phyloP scores from a whole-genome alignment of 2,888 invertebrate species.

The Diachrysia chrysitis region DNA sequence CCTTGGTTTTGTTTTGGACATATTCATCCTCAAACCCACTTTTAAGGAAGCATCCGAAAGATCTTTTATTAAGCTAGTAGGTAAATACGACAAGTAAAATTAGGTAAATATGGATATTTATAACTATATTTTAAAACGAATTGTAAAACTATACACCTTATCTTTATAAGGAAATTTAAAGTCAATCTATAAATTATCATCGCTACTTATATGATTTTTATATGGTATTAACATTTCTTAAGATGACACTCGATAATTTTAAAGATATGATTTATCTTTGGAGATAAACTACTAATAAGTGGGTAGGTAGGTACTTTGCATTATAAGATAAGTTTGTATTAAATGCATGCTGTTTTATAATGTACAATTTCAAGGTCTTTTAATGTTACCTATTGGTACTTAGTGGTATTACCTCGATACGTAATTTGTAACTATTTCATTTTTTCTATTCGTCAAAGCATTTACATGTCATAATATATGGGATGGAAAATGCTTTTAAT shows the following conservation, averaged over 20 bases:
- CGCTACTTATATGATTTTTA: not conserved
- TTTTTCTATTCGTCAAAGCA: too few relatives aligned
- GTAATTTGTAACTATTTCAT: too few relatives aligned
- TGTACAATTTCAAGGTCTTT: not conserved
- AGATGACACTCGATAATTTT: not conserved
- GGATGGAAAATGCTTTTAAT: too few relatives aligned
- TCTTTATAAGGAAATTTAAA: not conserved
- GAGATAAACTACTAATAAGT: not conserved
- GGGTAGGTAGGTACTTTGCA: too few relatives aligned
- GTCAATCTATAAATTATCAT: not conserved
- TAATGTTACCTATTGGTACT: not conserved
- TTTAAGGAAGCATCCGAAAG: too few relatives aligned
- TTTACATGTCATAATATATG: too few relatives aligned
- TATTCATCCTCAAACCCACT: too few relatives aligned
- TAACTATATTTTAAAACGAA: not conserved
- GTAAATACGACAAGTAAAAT: too few relatives aligned
- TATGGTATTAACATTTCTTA: not conserved
- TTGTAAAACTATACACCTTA: not conserved
- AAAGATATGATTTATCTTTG: not conserved
- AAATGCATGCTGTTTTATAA: not conserved
- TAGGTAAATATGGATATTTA: too few relatives aligned
- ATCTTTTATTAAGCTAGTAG: too few relatives aligned
- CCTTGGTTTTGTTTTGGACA: too few relatives aligned
- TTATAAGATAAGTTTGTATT: conserved; percentile 3
- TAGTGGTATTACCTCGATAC: too few relatives aligned